phyloP scores from a whole-genome alignment of 2,888 invertebrate genomes.

The Lamproptera curius region DNA sequence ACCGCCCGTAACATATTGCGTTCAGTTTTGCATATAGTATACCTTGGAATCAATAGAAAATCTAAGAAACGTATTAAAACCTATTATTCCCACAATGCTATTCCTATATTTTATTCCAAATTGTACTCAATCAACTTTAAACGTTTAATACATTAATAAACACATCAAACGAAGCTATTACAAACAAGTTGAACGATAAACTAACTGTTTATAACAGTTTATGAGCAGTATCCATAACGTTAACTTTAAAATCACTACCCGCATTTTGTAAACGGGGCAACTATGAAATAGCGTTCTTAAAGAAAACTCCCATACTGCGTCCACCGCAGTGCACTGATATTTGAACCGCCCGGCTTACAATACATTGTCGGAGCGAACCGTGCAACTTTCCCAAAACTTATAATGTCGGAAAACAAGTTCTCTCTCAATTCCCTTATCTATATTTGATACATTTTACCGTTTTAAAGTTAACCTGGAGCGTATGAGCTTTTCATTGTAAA shows the following conservation, averaged over 20 bases:
- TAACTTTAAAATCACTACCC: constrained; percentile 43
- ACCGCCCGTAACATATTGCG: no score
- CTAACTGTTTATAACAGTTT: constrained; percentile 15
- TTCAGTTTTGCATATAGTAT: no score
- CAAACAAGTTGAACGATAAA: constrained; percentile 10
- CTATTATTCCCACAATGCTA: no score
- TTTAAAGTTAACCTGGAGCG: constrained; percentile 1
- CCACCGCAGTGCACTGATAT: constrained; percentile 5
- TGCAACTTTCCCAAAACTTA: constrained; percentile 15
- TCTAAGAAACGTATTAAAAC: no score
- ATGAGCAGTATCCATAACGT: constrained; percentile 29
- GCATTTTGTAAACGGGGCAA: constrained; percentile 39
- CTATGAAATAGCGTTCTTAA: constrained; percentile 43
- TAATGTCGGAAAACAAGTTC: constrained; percentile 12
- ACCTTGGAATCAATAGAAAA: no score
- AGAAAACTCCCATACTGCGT: constrained; percentile 20
- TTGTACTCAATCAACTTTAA: not conserved
- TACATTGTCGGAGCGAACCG: constrained; percentile 9
- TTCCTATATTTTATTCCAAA: no score
- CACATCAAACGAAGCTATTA: constrained; percentile 9
- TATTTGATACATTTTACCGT: constrained; percentile 9
- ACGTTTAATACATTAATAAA: constrained; percentile 14
- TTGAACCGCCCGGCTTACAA: constrained; percentile 8
- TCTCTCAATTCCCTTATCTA: constrained; percentile 15
- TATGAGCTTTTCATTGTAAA: not conserved